These are phyloP conservation scores for Diaprepes abbreviatus DNA, from an alignment of 2,888 invertebrate species.

Conservation along the genomic window DNA sequence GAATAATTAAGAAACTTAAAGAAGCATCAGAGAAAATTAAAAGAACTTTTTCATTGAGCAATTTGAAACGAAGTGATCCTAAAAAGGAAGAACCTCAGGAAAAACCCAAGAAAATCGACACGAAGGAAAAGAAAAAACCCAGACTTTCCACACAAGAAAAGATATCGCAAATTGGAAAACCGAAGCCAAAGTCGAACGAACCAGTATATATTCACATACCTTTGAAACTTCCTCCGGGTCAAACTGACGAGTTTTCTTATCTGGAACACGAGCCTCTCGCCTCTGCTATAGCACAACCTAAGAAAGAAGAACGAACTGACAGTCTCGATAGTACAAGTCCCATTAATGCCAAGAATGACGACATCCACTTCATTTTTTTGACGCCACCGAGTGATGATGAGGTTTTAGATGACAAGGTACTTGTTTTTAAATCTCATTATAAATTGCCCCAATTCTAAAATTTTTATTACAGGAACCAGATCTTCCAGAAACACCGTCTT, in stretches of 20 bases:
- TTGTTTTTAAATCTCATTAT: too few relatives aligned
- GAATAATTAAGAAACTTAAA: slow-evolving; percentile 60
- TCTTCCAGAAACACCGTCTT: slow-evolving; percentile 58
- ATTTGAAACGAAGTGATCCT: slow-evolving; percentile 40
- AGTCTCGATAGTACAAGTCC: slow-evolving; percentile 51
- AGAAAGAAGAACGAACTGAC: slow-evolving; percentile 50
- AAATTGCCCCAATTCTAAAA: too few relatives aligned
- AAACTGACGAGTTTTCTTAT: slow-evolving; percentile 65
- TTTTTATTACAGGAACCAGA: slow-evolving; percentile 51
- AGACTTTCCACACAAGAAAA: slow-evolving; percentile 37
- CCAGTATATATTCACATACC: slow-evolving; percentile 66
- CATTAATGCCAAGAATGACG: slow-evolving; percentile 48
- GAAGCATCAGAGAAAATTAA: slow-evolving; percentile 63
- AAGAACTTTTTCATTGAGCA: slow-evolving; percentile 53
- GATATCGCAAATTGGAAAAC: slow-evolving; percentile 47
- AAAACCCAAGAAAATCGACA: slow-evolving; percentile 38
- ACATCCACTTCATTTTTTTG: slow-evolving; percentile 64
- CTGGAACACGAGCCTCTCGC: slow-evolving; percentile 57
- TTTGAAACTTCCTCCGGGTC: slow-evolving; percentile 63
- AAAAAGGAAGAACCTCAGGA: slow-evolving; percentile 51
- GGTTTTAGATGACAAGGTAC: slow-evolving; percentile 61
- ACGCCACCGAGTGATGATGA: slow-evolving; percentile 67
- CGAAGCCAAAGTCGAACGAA: slow-evolving; percentile 48
- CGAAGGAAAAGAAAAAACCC: slow-evolving; percentile 45
- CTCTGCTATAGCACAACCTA: not conserved